Evolutionary conservation across 2,113 vertebrate genomes (phyloP).

Genomic region (Copsychus sechellarum): DNA sequence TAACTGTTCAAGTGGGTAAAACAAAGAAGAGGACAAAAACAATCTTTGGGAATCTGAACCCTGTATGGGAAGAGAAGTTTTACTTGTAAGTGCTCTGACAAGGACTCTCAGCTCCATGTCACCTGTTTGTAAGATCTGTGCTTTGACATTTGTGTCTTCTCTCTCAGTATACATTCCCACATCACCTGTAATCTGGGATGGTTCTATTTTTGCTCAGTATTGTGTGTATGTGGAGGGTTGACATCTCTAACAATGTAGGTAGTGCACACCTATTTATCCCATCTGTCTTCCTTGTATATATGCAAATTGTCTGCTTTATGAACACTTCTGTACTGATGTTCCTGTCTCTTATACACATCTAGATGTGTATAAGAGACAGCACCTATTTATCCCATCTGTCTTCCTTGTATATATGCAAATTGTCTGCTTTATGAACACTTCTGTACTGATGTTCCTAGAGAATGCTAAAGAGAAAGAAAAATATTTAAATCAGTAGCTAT

Average conservation of each 20-base stretch:
- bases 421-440: background rate
- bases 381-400: background rate
- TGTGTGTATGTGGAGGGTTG: background rate
- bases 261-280: background rate
- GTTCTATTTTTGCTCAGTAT: background rate
- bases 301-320: background rate
- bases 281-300: background rate
- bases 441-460: background rate
- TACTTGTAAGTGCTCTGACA: constrained; percentile 87
- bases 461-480: background rate
- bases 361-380: too few relatives aligned
- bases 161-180: background rate
- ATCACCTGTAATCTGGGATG: background rate
- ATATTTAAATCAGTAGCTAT: background rate
- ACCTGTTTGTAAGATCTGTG: background rate
- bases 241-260: accelerated
- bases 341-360: too few relatives aligned
- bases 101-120: background rate
- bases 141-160: background rate
- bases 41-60: constrained; percentile 97
- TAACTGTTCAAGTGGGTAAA: constrained; percentile 97
- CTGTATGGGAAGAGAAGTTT: constrained; percentile 97
- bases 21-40: constrained; percentile 99
- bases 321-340: background rate
- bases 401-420: background rate